These are phyloP conservation scores for Globodera rostochiensis DNA, from an alignment of 1,140 invertebrate genomes.

Conservation along the genomic window DNA sequence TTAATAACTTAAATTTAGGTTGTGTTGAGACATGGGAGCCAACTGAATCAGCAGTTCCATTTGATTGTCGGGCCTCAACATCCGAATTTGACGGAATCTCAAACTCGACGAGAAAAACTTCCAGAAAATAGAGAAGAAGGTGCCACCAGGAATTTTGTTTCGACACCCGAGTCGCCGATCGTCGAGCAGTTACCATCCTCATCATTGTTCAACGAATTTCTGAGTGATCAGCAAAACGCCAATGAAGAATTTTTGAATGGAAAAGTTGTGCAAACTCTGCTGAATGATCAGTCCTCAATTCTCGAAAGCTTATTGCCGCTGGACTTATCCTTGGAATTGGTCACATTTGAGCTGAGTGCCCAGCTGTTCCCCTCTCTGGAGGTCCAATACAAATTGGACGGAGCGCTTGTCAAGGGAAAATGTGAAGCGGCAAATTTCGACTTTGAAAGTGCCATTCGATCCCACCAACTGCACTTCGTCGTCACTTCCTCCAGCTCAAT, in stretches of 20 bases:
- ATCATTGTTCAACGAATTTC: background rate
- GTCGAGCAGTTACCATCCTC: constrained; percentile 1
- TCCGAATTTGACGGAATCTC: constrained; percentile 10
- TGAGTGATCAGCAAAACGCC: background rate
- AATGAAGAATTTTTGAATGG: background rate
- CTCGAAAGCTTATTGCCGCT: constrained; percentile 19
- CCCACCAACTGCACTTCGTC: constrained; percentile 52
- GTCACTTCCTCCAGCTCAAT: constrained; percentile 32
- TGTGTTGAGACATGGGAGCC: constrained; percentile 46
- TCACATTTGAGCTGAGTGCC: constrained; percentile 56
- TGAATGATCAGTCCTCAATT: background rate
- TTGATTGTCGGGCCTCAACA: constrained; percentile 43
- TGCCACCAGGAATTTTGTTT: background rate
- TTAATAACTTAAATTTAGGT: constrained; percentile 16
- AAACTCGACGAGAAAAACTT: background rate
- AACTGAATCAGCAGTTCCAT: constrained; percentile 54
- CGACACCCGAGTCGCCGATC: background rate
- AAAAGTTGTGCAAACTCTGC: background rate
- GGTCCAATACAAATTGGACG: constrained; percentile 78
- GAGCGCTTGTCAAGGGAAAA: constrained; percentile 45
- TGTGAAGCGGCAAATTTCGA: constrained; percentile 79
- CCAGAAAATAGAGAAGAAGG: background rate
- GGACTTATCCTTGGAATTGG: constrained; percentile 51
- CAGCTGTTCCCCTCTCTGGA: constrained; percentile 86
- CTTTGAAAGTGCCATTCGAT: constrained; percentile 49